Evolutionary conservation across 2,888 invertebrate species (phyloP), one percentile per base, ranked within the genome.

Genomic region (Eristalinus sepulchralis): DNA sequence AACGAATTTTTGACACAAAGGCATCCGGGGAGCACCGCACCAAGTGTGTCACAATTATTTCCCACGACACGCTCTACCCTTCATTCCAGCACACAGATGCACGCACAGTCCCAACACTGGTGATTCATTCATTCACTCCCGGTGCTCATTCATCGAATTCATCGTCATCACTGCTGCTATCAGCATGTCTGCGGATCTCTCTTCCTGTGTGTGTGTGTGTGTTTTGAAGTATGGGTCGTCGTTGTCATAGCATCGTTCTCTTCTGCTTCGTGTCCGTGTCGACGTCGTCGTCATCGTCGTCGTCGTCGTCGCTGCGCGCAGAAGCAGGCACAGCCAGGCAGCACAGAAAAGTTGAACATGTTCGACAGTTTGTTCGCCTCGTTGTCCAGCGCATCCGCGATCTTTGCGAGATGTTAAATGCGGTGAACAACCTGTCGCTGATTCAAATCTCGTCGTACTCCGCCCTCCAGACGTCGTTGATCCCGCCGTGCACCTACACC

Each of bases 351-450:
- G 72, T 78, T 72, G 39, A 67, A 78, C 67, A 72, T 78, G 67
- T 39, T 64, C 47, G 73, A 80, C 80, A 72, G 63, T 80, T 83
- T 79, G 27, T 75, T 75, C 64, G n/a, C 17, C 47, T 71, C 63
- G 55, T 66, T 66, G 53, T 72, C 63, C 39, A n/a, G 62, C 62
- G 33, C 63, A 24, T 81, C 77, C 73, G 59, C 82, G 73, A 83
- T 83, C 78, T 73, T 70, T 60, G 47, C 47, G 78, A 86, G 78
- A 83, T 86, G 85, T 86, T 86, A 78, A 86, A 83, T 78, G 78
- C 85, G 83, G 85, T 83, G 85, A 86, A 86, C 83, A 86, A 86
- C 85, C 83, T 86, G 85, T 83, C 83, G 73, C 70, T 86, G 82
- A 86, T 83, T 82, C 57, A 78, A 78, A 86, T 78, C 82, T 86